These are phyloP conservation scores for Alosa sapidissima DNA, from an alignment of 2,797 vertebrate genomes.

Conservation along the genomic window DNA sequence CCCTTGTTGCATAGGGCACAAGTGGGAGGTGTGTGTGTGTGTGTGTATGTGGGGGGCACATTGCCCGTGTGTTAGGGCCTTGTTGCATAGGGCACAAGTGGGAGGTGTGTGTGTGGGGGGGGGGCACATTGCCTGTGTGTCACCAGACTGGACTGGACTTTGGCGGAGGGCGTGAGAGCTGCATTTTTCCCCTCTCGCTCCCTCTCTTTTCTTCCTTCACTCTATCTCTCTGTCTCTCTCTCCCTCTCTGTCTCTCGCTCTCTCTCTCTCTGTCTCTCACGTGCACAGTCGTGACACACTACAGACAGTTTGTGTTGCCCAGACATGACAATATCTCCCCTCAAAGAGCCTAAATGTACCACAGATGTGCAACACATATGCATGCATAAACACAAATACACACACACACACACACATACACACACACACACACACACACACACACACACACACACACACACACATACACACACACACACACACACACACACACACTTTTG, in stretches of 20 bases:
- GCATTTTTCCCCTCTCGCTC: not conserved
- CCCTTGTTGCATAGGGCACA: not conserved
- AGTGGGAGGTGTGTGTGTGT: not conserved
- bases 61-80: not conserved
- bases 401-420: too few relatives aligned
- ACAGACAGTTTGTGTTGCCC: not conserved
- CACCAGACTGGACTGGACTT: constrained; percentile 4
- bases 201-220: not conserved
- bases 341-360: not conserved
- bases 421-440: too few relatives aligned
- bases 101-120: not conserved
- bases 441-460: too few relatives aligned
- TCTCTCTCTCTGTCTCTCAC: not conserved
- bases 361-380: not conserved
- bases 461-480: too few relatives aligned
- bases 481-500: not conserved
- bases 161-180: not conserved
- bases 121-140: not conserved
- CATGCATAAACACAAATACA: too few relatives aligned
- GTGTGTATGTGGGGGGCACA: not conserved
- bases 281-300: not conserved
- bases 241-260: constrained; percentile 24
- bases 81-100: not conserved
- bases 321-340: not conserved
- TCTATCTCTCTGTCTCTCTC: not conserved